Conservation (phyloP, 2,888 invertebrate species). For the Troglohyphantes excavatus region DNA sequence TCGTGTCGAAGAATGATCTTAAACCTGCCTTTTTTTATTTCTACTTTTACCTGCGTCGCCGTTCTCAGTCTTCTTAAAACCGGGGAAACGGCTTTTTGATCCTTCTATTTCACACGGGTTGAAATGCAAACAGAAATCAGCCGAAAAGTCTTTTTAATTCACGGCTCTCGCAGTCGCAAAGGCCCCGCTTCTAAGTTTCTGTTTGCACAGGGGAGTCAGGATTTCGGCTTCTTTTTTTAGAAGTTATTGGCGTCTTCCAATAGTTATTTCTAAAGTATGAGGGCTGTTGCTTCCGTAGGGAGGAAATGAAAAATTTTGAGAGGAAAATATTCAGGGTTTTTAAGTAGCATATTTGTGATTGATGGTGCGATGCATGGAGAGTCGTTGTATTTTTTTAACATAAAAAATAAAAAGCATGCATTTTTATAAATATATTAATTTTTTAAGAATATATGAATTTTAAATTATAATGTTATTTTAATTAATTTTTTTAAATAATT, state of each 20-base stretch:
- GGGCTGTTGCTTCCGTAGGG: background rate
- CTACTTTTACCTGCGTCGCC: background rate
- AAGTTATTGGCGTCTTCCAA: constrained; percentile 8
- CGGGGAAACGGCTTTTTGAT: constrained; percentile 34
- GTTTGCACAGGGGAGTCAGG: constrained; percentile 41
- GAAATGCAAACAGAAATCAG: constrained; percentile 57
- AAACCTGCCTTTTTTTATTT: constrained; percentile 35
- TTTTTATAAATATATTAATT: too few species aligned
- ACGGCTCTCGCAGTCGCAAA: background rate
- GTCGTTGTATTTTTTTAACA: too few species aligned
- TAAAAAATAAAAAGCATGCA: too few species aligned
- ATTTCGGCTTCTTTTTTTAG: background rate
- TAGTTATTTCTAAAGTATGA: background rate
- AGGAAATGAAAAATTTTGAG: background rate
- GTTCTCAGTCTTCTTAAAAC: background rate
- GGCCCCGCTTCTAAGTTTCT: background rate
- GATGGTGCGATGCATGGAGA: too few species aligned
- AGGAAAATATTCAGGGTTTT: too few species aligned
- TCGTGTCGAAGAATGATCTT: constrained; percentile 59
- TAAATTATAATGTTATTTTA: too few species aligned
- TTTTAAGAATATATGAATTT: too few species aligned
- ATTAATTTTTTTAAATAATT: too few species aligned
- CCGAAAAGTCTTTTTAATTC: constrained; percentile 52
- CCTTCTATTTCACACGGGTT: constrained; percentile 36
- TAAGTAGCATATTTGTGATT: too few species aligned